phyloP scores from a whole-genome alignment of 2,797 vertebrate species.

The Taenioides sp. region DNA sequence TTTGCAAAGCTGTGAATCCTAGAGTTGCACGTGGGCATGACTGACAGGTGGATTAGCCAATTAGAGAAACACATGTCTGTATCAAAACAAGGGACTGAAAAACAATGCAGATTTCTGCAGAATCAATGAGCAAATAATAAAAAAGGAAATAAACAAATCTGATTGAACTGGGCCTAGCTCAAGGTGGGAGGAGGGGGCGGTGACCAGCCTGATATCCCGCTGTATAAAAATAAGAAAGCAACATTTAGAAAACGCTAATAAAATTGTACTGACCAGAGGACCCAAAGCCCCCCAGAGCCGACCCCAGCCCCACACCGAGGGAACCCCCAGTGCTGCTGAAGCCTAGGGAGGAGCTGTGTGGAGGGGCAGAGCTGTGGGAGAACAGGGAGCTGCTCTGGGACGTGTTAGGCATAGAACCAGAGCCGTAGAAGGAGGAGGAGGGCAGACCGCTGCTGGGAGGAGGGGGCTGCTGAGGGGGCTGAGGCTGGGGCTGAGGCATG shows the following conservation, averaged over 20 bases:
- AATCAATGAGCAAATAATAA: too few relatives aligned
- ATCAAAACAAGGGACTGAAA: too few relatives aligned
- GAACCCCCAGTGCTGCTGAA: conserved; percentile 89
- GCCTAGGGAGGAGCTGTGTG: conserved; percentile 89
- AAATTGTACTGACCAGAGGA: conserved; percentile 85
- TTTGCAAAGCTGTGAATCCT: too few relatives aligned
- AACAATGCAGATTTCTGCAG: too few relatives aligned
- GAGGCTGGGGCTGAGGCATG: conserved; percentile 87
- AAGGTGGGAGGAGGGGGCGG: too few relatives aligned
- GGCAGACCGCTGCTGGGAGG: conserved; percentile 87
- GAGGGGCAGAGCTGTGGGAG: conserved; percentile 91
- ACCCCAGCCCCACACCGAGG: conserved; percentile 91
- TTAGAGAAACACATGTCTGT: too few relatives aligned
- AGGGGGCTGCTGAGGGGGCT: conserved; percentile 85
- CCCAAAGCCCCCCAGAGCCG: conserved; percentile 94
- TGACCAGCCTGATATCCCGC: too few relatives aligned
- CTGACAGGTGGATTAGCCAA: too few relatives aligned
- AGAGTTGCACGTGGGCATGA: too few relatives aligned
- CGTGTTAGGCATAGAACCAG: conserved; percentile 87
- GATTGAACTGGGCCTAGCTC: too few relatives aligned
- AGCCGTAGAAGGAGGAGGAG: conserved; percentile 95
- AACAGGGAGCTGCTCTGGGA: conserved; percentile 98
- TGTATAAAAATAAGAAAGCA: not conserved
- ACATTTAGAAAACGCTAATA: not conserved
- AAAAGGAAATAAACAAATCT: too few relatives aligned